Evolutionary conservation across 2,888 invertebrate species (phyloP).

Genomic region (Megaustenia siamemsis): DNA sequence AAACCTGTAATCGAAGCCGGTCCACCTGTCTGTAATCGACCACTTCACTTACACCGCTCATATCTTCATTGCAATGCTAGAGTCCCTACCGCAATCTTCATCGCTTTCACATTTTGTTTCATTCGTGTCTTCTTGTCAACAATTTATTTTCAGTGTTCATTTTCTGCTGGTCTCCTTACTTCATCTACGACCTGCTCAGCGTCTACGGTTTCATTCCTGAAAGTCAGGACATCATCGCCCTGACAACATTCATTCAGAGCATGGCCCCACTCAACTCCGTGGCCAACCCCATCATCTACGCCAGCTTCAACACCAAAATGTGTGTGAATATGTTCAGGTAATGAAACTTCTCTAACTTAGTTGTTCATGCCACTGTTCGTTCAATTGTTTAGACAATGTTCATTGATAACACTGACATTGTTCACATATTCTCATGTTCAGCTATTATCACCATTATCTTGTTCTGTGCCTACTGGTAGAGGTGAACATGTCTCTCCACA

Average conservation of each 20-base stretch:
- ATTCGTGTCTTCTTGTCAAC: no score
- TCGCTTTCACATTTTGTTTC: no score
- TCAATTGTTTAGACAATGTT: not conserved
- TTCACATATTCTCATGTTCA: not conserved
- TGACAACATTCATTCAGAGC: constrained; percentile 94
- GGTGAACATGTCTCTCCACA: no score
- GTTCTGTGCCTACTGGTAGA: not conserved
- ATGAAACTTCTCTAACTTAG: no score
- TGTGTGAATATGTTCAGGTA: constrained; percentile 84
- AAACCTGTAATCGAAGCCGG: no score
- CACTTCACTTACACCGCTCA: no score
- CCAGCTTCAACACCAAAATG: constrained; percentile 93
- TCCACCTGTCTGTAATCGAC: no score
- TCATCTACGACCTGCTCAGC: constrained; percentile 67
- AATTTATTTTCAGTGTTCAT: constrained; percentile 68
- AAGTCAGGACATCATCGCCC: constrained; percentile 82
- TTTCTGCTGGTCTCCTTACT: constrained; percentile 73
- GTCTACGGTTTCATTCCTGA: constrained; percentile 61
- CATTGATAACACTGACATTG: not conserved
- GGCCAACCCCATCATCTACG: constrained; percentile 95
- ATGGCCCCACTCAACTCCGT: constrained; percentile 94
- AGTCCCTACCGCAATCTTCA: no score
- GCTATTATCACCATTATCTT: not conserved
- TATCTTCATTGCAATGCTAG: no score
- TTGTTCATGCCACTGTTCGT: not conserved